Percentiles rank a stretch among this genome's conserved stretches.
phyloP scores from a whole-genome alignment of 2,797 vertebrate genomes.

The Anguilla megastoma region DNA sequence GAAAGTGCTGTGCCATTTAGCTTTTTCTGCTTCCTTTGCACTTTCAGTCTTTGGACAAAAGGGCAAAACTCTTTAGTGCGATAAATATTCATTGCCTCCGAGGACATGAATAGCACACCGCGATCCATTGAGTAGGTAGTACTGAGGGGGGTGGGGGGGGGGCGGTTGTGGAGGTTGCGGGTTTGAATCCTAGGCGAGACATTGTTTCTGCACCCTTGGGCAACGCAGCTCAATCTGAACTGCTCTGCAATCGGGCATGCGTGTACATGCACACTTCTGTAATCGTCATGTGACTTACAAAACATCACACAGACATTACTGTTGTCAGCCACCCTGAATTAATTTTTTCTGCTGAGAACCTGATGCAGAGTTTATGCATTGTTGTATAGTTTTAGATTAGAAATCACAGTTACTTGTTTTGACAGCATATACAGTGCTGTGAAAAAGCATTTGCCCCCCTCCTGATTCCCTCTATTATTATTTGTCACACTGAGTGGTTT shows the following conservation, averaged over 20 bases:
- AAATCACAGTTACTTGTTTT: too few relatives aligned
- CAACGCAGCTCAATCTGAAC: not conserved
- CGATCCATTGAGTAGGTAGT: conserved; percentile 61
- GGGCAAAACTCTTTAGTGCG: conserved; percentile 52
- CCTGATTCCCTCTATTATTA: too few relatives aligned
- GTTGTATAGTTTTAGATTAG: too few relatives aligned
- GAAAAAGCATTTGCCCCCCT: too few relatives aligned
- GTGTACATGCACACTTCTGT: not conserved
- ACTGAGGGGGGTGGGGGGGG: not conserved
- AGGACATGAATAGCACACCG: conserved; percentile 73
- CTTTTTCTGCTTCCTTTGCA: not conserved
- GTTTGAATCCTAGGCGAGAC: not conserved
- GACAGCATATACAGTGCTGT: too few relatives aligned
- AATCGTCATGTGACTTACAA: too few relatives aligned
- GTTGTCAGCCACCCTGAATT: too few relatives aligned
- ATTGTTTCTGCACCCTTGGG: not conserved
- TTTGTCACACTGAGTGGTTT: too few relatives aligned
- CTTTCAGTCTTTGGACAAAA: conserved; percentile 54
- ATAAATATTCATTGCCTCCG: conserved; percentile 78
- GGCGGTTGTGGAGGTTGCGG: not conserved
- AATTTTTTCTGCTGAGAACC: too few relatives aligned
- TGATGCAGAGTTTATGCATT: too few relatives aligned
- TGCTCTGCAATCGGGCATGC: not conserved
- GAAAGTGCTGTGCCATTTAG: not conserved
- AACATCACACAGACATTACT: too few relatives aligned